Base-by-base conservation (phyloP, 2,888 invertebrate species). In the Drepana falcataria region DNA sequence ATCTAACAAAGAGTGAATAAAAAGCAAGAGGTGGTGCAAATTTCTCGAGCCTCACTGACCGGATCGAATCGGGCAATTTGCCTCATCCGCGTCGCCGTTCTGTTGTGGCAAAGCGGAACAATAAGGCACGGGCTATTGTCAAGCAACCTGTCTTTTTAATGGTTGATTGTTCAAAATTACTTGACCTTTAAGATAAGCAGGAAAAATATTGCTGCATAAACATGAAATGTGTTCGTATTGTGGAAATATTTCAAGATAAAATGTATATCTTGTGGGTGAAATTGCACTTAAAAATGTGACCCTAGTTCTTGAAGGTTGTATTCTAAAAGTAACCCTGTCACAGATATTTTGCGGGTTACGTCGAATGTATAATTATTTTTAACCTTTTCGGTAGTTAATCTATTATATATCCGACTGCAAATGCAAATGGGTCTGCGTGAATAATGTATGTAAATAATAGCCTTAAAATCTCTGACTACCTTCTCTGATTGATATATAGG, bases 51-150 rank as follows among this genome's bases (percentile, higher is more conserved):
- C 51, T 51, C 35, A 44, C 35, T 35, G 48, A 49, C 57, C 55
- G 65, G 59, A 64, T 56, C 63, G 60, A 60, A 66, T 66, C 57
- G 55, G 44, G 59, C 56, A 62, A 61, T 64, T 64, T 56, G 57
- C 58, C 55, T 55, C 57, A 58, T 53, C 21, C 21, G 21, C 60
- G 63, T 54, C 55, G 59, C 53, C 54, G 44, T 52, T 51, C 57
- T n/a, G 62, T 65, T 65, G 60, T 65, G 52, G 9, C n/a, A 9
- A 49, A 41, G 57, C 56, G 60, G 57, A 60, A 64, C 60, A 52
- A 52, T 51, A 48, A 33, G 33, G 33, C 48, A 48, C 51, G 21
- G 49, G 33, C 51, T 40, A 51, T 51, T 51, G 51, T 51, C 4
- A 6, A 40, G 33, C 6, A 40, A 51, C 51, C 40, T 40, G 51